Evolutionary conservation across 2,113 vertebrate genomes (phyloP).

Genomic region (Caranx melampygus): DNA sequence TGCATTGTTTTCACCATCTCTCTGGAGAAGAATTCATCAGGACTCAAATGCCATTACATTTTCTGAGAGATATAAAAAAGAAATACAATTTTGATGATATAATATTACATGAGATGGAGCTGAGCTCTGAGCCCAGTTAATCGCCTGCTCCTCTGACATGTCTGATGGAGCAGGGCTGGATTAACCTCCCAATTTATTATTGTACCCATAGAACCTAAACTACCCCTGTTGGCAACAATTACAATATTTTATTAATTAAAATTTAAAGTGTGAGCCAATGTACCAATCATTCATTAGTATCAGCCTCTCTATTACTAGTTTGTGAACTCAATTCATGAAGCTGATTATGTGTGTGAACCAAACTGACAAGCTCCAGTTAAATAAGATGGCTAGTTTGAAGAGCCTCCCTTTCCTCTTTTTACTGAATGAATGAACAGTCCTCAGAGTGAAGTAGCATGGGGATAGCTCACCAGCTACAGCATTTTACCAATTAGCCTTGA

Average conservation of each 20-base stretch:
- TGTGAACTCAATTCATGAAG: neutral
- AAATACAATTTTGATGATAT: too few relatives aligned
- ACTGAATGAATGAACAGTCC: neutral
- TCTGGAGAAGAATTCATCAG: too few relatives aligned
- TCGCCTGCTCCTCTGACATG: neutral
- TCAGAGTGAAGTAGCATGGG: neutral
- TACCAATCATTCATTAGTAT: too few relatives aligned
- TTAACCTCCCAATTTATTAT: neutral
- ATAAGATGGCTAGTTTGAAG: neutral
- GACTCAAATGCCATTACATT: too few relatives aligned
- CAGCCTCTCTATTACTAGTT: too few relatives aligned
- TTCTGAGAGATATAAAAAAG: too few relatives aligned
- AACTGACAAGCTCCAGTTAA: too few relatives aligned
- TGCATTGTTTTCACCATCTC: too few relatives aligned
- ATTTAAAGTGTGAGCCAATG: neutral
- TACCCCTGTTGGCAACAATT: neutral
- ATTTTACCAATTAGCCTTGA: neutral
- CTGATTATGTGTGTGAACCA: neutral
- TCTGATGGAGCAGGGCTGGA: neutral
- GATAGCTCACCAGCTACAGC: neutral
- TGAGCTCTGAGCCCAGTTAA: neutral
- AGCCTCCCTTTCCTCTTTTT: neutral
- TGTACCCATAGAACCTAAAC: neutral
- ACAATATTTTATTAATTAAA: too few relatives aligned
- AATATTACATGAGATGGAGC: too few relatives aligned